A percentile compares a stretch with the other conserved stretches of the same genome.
These are phyloP conservation scores for Orthosia gothica DNA, from an alignment of 2,888 invertebrate genomes.

Conservation along the genomic window DNA sequence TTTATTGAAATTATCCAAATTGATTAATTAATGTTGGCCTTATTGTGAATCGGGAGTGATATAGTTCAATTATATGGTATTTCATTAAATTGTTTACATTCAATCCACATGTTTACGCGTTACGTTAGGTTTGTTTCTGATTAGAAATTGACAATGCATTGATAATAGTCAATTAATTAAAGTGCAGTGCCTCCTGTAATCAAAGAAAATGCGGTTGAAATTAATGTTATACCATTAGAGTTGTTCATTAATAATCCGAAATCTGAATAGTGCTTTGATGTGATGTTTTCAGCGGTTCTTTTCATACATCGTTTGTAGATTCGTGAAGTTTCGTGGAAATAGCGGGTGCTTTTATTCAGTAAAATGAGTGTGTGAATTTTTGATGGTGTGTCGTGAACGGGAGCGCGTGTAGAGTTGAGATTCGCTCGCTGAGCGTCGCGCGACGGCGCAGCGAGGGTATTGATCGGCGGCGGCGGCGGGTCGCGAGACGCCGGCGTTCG, in stretches of 20 bases:
- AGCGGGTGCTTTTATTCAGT: conserved; percentile 81
- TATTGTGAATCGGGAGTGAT: conserved; percentile 59
- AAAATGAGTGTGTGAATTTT: conserved; percentile 90
- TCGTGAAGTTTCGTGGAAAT: conserved; percentile 63
- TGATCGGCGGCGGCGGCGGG: conserved; percentile 88
- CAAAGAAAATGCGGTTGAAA: conserved; percentile 18
- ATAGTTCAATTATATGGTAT: conserved; percentile 58
- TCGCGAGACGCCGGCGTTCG: conserved; percentile 90
- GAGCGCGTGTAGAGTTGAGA: conserved; percentile 86
- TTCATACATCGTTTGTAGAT: conserved; percentile 60
- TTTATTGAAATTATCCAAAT: conserved; percentile 42
- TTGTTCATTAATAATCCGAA: conserved; percentile 21
- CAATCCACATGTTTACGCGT: conserved; percentile 82
- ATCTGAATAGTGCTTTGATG: conserved; percentile 53
- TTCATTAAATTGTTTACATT: conserved; percentile 86
- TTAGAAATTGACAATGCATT: conserved; percentile 51
- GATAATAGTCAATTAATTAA: conserved; percentile 24
- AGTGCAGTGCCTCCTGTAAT: conserved; percentile 50
- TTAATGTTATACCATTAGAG: conserved; percentile 16
- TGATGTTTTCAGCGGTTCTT: conserved; percentile 47
- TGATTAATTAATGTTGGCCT: conserved; percentile 49
- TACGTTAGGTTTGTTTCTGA: conserved; percentile 65
- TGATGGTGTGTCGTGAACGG: conserved; percentile 88
- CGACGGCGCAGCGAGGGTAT: conserved; percentile 90
- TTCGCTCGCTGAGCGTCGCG: conserved; percentile 85